These are phyloP conservation scores for Chrysocyon brachyurus DNA, from an alignment of 2,797 vertebrate species.

Conservation along the genomic window DNA sequence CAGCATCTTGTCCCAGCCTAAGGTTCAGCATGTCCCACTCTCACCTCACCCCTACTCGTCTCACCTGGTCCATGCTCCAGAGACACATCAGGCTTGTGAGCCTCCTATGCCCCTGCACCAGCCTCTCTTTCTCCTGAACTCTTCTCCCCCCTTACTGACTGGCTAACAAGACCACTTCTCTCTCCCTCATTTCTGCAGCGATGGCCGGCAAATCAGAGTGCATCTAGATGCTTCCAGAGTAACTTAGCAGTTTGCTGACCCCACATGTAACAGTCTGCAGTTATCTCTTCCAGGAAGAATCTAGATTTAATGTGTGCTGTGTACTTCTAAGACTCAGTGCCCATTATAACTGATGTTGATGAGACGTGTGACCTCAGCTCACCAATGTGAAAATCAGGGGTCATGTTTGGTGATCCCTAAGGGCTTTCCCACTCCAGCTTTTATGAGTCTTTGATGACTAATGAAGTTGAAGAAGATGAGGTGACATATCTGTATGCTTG, in stretches of 20 bases:
- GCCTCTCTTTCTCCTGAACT: background rate
- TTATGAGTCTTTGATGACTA: background rate
- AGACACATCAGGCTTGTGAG: fast-evolving
- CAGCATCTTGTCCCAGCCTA: background rate
- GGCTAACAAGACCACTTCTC: background rate
- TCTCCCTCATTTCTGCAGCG: background rate
- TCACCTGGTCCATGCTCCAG: background rate
- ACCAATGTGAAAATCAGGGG: background rate
- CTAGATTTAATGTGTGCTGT: background rate
- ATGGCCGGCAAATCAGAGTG: background rate
- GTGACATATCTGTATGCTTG: background rate
- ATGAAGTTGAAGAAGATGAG: background rate
- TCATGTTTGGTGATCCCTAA: background rate
- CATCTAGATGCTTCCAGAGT: background rate
- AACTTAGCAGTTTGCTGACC: background rate
- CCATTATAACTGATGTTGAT: background rate
- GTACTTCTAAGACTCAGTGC: background rate
- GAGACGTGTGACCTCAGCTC: background rate
- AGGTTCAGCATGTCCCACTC: too few species aligned
- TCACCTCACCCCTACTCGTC: fast-evolving
- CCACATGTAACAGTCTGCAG: background rate
- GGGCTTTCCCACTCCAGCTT: background rate
- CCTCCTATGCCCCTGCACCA: background rate
- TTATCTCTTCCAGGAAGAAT: background rate
- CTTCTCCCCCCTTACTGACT: too few species aligned